These are phyloP conservation scores for Craniophora ligustri DNA, from an alignment of 2,888 invertebrate species.

Conservation along the genomic window DNA sequence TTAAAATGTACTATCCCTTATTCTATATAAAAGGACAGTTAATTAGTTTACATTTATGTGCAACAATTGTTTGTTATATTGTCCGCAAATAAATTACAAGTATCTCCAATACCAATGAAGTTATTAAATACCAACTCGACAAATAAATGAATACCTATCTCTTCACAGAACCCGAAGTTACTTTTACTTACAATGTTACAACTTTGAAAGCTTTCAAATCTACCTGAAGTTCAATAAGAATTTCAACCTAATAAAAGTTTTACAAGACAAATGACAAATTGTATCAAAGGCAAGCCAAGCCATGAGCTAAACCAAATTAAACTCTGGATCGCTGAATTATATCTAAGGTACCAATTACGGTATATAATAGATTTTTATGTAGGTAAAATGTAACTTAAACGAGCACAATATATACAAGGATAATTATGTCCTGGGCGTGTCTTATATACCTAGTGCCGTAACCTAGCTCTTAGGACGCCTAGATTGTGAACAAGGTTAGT, in stretches of 20 bases:
- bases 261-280: neutral
- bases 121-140: too few relatives aligned
- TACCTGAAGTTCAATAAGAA: neutral
- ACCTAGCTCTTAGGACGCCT: slow-evolving; percentile 45
- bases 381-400: slow-evolving; percentile 15
- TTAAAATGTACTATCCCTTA: neutral
- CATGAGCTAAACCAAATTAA: neutral
- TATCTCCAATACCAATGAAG: too few relatives aligned
- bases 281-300: neutral
- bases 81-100: too few relatives aligned
- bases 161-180: neutral
- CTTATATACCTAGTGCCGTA: slow-evolving; percentile 17
- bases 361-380: neutral
- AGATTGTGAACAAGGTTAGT: slow-evolving; percentile 41
- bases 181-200: neutral
- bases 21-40: too few relatives aligned
- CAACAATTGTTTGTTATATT: too few relatives aligned
- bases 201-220: neutral
- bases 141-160: too few relatives aligned
- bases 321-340: too few relatives aligned
- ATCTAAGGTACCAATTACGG: too few relatives aligned
- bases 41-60: too few relatives aligned
- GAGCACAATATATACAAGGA: slow-evolving; percentile 12
- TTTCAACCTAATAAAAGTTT: slow-evolving; percentile 10
- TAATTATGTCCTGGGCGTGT: slow-evolving; percentile 35